These are phyloP conservation scores for Pyrgus malvae DNA, from an alignment of 2,888 invertebrate species.

Conservation along the genomic window DNA sequence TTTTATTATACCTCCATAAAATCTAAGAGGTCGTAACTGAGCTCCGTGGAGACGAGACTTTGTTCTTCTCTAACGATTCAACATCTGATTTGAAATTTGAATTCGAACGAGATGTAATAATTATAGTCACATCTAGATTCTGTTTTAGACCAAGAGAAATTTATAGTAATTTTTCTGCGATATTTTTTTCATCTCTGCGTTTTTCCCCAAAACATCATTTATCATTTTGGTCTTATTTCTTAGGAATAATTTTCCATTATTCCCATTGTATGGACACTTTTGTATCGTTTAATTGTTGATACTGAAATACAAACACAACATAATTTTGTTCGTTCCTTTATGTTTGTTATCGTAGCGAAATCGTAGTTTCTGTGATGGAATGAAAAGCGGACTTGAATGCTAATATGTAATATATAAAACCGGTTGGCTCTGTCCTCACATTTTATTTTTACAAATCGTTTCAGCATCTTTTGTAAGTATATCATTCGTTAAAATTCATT, in stretches of 20 bases:
- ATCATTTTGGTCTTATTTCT: slow-evolving; percentile 26
- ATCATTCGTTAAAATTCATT: slow-evolving; percentile 64
- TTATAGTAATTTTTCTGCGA: no score
- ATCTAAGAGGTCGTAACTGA: slow-evolving; percentile 63
- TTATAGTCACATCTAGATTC: slow-evolving; percentile 50
- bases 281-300: slow-evolving; percentile 22
- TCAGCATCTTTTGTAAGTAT: slow-evolving; percentile 59
- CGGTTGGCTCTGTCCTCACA: slow-evolving; percentile 54
- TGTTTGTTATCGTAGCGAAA: slow-evolving; percentile 24
- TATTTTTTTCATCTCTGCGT: no score
- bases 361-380: slow-evolving; percentile 24
- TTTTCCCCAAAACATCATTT: neutral
- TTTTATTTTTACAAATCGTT: slow-evolving; percentile 74
- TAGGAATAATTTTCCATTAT: slow-evolving; percentile 12
- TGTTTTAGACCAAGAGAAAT: neutral
- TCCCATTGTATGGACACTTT: slow-evolving; percentile 15
- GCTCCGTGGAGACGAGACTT: slow-evolving; percentile 40
- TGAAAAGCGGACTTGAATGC: slow-evolving; percentile 28
- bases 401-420: slow-evolving; percentile 37
- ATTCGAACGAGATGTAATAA: no score
- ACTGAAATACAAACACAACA: slow-evolving; percentile 16
- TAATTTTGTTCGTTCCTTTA: slow-evolving; percentile 8
- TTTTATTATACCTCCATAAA: slow-evolving; percentile 69
- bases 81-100: slow-evolving; percentile 42
- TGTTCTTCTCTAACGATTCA: slow-evolving; percentile 47